phyloP scores from a whole-genome alignment of 1,140 invertebrate genomes.

The Lordiphosa clarofinis region DNA sequence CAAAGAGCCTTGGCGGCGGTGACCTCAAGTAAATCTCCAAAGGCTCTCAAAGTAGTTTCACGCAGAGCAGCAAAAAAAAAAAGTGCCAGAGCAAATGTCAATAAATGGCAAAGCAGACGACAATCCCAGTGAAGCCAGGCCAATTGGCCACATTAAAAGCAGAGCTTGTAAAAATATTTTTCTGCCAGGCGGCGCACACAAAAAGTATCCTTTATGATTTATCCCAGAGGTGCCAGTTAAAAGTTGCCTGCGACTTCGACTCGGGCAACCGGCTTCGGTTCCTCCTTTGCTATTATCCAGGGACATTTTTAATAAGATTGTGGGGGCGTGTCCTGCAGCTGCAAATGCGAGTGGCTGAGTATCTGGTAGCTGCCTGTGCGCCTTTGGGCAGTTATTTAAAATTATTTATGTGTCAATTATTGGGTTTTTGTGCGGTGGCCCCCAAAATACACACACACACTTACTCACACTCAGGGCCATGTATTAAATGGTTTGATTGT shows the following conservation, averaged over 20 bases:
- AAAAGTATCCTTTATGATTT: constrained; percentile 57
- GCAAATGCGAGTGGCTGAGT: too few species aligned
- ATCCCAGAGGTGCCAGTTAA: constrained; percentile 57
- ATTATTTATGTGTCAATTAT: constrained; percentile 61
- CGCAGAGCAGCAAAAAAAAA: constrained; percentile 14
- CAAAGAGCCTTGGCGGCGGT: constrained; percentile 14
- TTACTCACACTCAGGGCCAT: too few species aligned
- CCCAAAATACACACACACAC: too few species aligned
- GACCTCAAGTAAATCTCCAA: constrained; percentile 19
- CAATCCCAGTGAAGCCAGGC: background rate
- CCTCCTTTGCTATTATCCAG: constrained; percentile 26
- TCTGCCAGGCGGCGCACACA: constrained; percentile 10
- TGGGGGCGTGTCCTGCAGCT: constrained; percentile 27
- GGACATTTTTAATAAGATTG: constrained; percentile 60
- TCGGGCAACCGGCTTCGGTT: constrained; percentile 27
- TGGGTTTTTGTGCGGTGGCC: constrained; percentile 13
- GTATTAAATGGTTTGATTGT: too few species aligned
- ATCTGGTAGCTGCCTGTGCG: background rate
- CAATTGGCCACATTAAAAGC: constrained; percentile 44
- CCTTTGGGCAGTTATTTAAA: constrained; percentile 40
- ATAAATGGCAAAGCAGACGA: constrained; percentile 19
- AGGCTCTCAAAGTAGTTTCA: constrained; percentile 36
- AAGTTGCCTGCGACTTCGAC: constrained; percentile 35
- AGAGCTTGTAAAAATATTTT: constrained; percentile 42
- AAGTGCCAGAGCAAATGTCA: constrained; percentile 47